These are phyloP conservation scores for Pseudomyrmex flavicornis DNA, from an alignment of 1,140 invertebrate species.

Conservation along the genomic window DNA sequence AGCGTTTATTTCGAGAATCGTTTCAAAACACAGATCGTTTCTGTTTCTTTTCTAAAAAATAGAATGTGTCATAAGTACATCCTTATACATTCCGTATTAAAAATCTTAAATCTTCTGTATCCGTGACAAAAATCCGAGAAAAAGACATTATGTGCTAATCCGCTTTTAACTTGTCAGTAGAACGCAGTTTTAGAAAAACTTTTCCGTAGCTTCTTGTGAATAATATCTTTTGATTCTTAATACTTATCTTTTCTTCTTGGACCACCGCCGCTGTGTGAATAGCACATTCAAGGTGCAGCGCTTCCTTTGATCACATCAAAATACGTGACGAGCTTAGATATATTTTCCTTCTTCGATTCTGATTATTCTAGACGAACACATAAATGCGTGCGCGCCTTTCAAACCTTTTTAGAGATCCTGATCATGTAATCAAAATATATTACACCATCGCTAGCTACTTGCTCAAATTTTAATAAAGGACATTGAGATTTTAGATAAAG, in stretches of 20 bases:
- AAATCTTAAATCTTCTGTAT: conserved; percentile 35
- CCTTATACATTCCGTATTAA: conserved; percentile 1
- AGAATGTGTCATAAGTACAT: not conserved
- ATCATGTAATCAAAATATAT: conserved; percentile 73
- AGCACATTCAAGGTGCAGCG: conserved; percentile 19
- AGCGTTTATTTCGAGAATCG: conserved; percentile 28
- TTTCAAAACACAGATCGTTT: not conserved
- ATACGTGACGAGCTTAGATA: conserved; percentile 74
- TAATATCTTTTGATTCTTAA: conserved; percentile 70
- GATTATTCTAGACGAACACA: conserved; percentile 61
- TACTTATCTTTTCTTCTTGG: conserved; percentile 29
- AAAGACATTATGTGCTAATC: conserved; percentile 71
- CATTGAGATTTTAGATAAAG: conserved; percentile 30
- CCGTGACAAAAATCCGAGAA: conserved; percentile 47
- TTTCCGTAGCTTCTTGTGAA: conserved; percentile 56
- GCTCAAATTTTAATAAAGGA: conserved; percentile 68
- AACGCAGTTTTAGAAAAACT: conserved; percentile 13
- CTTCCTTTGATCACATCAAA: conserved; percentile 57
- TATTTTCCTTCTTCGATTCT: conserved; percentile 71
- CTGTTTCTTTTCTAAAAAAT: not conserved
- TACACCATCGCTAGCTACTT: conserved; percentile 48
- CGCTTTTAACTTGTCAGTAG: conserved; percentile 70
- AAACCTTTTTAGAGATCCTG: conserved; percentile 35
- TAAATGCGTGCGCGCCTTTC: not conserved
- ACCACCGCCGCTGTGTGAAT: conserved; percentile 63